Conservation (phyloP, 2,888 invertebrate species). For the Melipona bicolor region DNA sequence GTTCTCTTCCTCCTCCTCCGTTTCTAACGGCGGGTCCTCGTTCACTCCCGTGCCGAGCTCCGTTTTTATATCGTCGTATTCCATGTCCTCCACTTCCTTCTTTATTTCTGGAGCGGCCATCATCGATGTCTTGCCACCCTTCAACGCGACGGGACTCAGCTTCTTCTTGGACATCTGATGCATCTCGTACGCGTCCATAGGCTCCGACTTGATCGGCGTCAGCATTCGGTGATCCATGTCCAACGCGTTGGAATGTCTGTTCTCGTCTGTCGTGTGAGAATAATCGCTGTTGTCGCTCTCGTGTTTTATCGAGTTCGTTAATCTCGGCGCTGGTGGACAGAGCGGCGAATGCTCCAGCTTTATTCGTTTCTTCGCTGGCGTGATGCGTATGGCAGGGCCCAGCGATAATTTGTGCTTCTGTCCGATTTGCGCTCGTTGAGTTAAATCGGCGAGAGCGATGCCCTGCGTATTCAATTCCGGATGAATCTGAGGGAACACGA, state of each 20-base stretch:
- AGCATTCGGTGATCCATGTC: conserved; percentile 75
- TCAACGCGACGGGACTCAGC: conserved; percentile 74
- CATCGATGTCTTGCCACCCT: conserved; percentile 68
- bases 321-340: conserved; percentile 84
- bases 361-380: conserved; percentile 83
- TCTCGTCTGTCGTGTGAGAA: conserved; percentile 78
- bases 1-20: conserved; percentile 78
- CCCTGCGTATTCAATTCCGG: conserved; percentile 91
- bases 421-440: conserved; percentile 84
- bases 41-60: conserved; percentile 68
- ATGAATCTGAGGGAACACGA: conserved; percentile 85
- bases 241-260: conserved; percentile 71
- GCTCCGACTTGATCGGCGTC: conserved; percentile 77
- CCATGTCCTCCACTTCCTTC: conserved; percentile 80
- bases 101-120: conserved; percentile 77
- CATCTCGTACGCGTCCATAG: conserved; percentile 75
- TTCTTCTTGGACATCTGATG: conserved; percentile 72
- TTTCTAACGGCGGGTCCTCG: conserved; percentile 73
- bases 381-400: conserved; percentile 84
- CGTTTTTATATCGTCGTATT: conserved; percentile 78
- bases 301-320: conserved; percentile 75
- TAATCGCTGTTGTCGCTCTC: conserved; percentile 81
- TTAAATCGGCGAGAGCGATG: conserved; percentile 90
- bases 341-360: conserved; percentile 76
- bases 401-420: conserved; percentile 85